Conservation (phyloP, 2,113 vertebrate species). For the Lophura nycthemera region DNA sequence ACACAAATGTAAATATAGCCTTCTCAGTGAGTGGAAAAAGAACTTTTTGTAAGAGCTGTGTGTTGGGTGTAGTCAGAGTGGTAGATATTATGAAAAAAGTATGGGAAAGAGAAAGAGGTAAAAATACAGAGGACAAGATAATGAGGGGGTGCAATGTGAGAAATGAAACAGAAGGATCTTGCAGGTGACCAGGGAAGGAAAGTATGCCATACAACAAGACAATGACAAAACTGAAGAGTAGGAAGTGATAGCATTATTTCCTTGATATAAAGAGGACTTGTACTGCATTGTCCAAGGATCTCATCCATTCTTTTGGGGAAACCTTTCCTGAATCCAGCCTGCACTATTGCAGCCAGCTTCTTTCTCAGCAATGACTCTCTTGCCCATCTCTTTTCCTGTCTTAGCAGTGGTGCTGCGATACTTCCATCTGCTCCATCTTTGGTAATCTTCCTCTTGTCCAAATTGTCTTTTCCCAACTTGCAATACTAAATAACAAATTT, state of each 20-base stretch:
- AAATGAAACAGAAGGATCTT: neutral
- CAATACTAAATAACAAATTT: neutral
- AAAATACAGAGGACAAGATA: neutral
- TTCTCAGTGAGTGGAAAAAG: neutral
- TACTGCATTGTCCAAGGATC: neutral
- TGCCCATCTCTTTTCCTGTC: neutral
- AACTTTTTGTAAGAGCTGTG: neutral
- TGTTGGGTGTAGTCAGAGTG: neutral
- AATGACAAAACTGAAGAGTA: neutral
- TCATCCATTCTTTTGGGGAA: neutral
- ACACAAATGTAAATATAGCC: neutral
- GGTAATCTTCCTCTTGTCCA: neutral
- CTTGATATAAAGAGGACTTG: neutral
- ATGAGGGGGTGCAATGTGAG: fast-evolving
- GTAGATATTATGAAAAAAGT: neutral
- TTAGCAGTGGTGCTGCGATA: neutral
- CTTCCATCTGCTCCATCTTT: neutral
- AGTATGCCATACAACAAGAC: neutral
- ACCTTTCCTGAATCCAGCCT: neutral
- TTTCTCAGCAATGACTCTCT: neutral
- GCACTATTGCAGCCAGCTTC: neutral
- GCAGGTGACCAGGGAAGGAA: neutral
- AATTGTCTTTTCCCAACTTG: neutral
- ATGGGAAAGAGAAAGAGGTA: neutral
- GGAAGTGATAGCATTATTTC: neutral